Conservation (phyloP, 2,797 vertebrate genomes). For the Allobates femoralis region DNA sequence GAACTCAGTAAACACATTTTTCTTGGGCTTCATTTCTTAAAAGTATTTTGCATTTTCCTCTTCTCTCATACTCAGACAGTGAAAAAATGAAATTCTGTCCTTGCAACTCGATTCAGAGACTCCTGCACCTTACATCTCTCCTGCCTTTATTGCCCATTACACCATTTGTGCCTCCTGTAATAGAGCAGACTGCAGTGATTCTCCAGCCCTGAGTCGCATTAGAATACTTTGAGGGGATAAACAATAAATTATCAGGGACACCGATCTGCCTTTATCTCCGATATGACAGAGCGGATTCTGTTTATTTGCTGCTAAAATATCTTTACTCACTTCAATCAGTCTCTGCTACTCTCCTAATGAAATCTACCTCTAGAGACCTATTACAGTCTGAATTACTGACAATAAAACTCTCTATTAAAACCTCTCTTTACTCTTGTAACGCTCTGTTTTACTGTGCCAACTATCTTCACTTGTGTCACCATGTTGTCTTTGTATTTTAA, state of each 20-base stretch:
- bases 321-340: constrained; percentile 52
- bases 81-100: constrained; percentile 25
- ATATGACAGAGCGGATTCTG: constrained; percentile 28
- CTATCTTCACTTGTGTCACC: background rate
- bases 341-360: constrained; percentile 43
- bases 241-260: constrained; percentile 48
- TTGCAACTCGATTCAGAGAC: constrained; percentile 20
- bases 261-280: constrained; percentile 7
- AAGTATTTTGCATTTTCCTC: constrained; percentile 31
- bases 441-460: constrained; percentile 6
- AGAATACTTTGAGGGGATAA: constrained; percentile 32
- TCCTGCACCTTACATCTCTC: constrained; percentile 19
- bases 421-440: background rate
- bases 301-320: constrained; percentile 47
- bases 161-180: constrained; percentile 35
- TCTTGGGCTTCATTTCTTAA: background rate
- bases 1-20: constrained; percentile 37
- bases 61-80: background rate
- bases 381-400: constrained; percentile 23
- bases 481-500: background rate
- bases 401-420: constrained; percentile 18
- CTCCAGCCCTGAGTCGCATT: constrained; percentile 7
- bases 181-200: constrained; percentile 36
- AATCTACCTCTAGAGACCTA: constrained; percentile 36
- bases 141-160: constrained; percentile 42